Evolutionary conservation across 2,113 vertebrate species (phyloP).

Genomic region (Colinus virginianus): DNA sequence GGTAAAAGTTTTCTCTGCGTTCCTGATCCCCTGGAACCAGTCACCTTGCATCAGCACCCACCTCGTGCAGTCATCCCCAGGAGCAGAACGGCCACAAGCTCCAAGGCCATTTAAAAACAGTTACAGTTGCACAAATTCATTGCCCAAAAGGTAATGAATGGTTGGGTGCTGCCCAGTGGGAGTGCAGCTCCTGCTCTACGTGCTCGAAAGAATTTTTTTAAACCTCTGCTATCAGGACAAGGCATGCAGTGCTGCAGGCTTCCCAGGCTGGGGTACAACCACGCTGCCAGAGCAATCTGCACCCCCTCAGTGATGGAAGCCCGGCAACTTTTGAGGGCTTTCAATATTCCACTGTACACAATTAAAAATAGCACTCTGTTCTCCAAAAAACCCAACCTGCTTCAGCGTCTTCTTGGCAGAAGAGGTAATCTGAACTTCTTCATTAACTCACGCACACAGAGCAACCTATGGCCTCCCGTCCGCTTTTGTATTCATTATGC

Average conservation of each 20-base stretch:
- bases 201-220: neutral
- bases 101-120: neutral
- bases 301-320: neutral
- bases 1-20: neutral
- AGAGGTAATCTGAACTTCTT: neutral
- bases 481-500: neutral
- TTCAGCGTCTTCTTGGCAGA: neutral
- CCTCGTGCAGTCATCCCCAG: neutral
- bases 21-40: neutral
- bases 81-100: rapidly evolving
- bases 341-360: neutral
- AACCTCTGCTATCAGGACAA: neutral
- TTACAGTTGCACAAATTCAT: neutral
- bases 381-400: neutral
- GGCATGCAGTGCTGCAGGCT: rapidly evolving
- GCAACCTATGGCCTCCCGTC: neutral
- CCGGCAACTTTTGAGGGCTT: no score
- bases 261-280: neutral
- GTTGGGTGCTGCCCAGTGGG: neutral
- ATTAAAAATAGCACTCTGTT: neutral
- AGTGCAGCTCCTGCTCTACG: neutral
- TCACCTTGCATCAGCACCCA: neutral
- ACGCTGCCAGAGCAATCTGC: neutral
- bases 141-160: neutral
- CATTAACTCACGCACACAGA: neutral